A percentile compares a stretch with the other conserved stretches of the same genome.
phyloP scores from a whole-genome alignment of 1,140 invertebrate species.

The Musca domestica region DNA sequence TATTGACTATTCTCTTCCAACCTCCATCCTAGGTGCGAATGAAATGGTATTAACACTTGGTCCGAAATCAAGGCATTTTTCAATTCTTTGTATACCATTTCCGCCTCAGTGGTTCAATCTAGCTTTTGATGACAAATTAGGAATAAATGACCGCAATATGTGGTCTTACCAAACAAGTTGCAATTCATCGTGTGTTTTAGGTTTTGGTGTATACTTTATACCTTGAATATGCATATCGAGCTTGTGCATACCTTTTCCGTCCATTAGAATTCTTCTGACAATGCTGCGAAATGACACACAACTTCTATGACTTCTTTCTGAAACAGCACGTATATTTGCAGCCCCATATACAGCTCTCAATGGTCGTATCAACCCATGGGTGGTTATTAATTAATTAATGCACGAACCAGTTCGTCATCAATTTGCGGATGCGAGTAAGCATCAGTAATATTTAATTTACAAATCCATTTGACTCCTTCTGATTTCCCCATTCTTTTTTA shows the following conservation, averaged over 20 bases:
- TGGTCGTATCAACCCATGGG: constrained; percentile 31
- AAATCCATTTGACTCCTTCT: constrained; percentile 22
- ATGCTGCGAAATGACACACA: constrained; percentile 22
- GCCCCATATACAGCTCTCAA: constrained; percentile 31
- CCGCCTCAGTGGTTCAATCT: neutral
- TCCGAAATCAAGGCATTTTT: constrained; percentile 10
- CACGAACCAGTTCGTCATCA: neutral
- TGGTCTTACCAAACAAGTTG: constrained; percentile 16
- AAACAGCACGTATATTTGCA: constrained; percentile 25
- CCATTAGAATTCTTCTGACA: constrained; percentile 15
- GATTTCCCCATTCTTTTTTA: constrained; percentile 15
- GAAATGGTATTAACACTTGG: neutral
- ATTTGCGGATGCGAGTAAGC: neutral
- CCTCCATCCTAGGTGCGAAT: constrained; percentile 41
- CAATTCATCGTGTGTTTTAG: neutral
- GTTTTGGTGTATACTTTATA: constrained; percentile 30
- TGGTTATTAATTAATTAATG: neutral
- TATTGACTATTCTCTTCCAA: constrained; percentile 42
- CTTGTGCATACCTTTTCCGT: constrained; percentile 43
- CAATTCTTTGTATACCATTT: neutral
- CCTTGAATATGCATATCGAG: constrained; percentile 42
- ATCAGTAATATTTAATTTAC: neutral
- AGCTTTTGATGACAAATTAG: neutral
- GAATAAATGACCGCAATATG: constrained; percentile 13
- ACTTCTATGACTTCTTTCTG: constrained; percentile 29